Percentiles rank a stretch among this genome's conserved stretches.
Evolutionary conservation across 2,113 vertebrate genomes (phyloP).

Genomic region (Podocnemis expansa): DNA sequence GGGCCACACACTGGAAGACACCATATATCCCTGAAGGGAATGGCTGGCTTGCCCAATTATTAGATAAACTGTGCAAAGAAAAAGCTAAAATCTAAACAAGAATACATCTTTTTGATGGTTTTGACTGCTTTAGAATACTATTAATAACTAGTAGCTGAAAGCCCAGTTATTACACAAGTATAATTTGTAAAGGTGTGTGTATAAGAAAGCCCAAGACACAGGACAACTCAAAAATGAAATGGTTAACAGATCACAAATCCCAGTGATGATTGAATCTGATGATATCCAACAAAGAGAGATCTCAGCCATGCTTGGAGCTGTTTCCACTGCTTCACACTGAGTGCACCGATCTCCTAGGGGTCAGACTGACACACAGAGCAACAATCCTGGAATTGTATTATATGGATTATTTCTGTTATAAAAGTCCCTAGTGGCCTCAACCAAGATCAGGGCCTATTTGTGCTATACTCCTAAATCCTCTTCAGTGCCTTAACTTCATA

Average conservation of each 20-base stretch:
- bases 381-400: not conserved
- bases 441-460: not conserved
- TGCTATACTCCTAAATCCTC: too few species aligned
- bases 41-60: accelerated
- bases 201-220: not conserved
- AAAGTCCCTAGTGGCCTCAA: not conserved
- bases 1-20: not conserved
- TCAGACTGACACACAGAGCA: not conserved
- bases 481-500: too few species aligned
- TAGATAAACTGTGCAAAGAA: not conserved
- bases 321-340: not conserved
- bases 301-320: not conserved
- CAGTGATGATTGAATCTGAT: not conserved
- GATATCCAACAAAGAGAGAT: not conserved
- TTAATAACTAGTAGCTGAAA: not conserved
- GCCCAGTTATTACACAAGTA: not conserved
- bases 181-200: not conserved
- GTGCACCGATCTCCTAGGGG: not conserved
- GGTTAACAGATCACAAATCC: not conserved
- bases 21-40: not conserved
- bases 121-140: not conserved
- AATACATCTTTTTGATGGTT: not conserved
- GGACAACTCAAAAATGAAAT: not conserved
- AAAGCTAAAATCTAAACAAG: not conserved
- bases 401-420: not conserved